Base-by-base conservation (phyloP, 2,797 vertebrate species). In the Parambassis ranga region DNA sequence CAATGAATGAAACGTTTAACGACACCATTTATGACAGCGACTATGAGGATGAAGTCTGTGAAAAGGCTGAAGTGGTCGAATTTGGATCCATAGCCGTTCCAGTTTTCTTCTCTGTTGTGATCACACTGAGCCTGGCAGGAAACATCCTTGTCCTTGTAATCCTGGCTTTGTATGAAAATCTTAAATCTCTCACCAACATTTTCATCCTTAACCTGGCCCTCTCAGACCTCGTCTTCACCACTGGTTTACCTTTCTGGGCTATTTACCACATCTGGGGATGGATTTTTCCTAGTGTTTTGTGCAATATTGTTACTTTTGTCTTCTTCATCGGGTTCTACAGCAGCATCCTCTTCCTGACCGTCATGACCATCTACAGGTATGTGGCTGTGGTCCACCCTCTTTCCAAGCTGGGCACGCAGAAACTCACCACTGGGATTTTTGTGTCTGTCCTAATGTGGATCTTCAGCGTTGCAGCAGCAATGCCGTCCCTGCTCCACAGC, bases 201-300 rank as follows among this genome's bases (percentile, higher is more conserved):
- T 95, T 96, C 81, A 95, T 98, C 72, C 83, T 96, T 46, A 96
- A 98, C 63, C 87, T 98, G 70, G 95, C 94, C 32, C 10, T 96
- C 49, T 95, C 96, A 1, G 96, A 98, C 73, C 84, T 98, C 31
- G 16, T 94, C 18, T 97, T 98, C 89, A 94, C 95, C 14, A 65
- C 79, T 18, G 90, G 94, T 30, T 72, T 99, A 32, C 96, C 96
- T 0, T 93, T 98, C 79, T 95, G 93, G 94, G 86, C 90, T 1
- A 63, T 83, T 22, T 91, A 90, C 7, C 87, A 94, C 57, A 51
- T 92, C 55, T 57, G 81, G 26, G 92, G 91, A 42, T 98, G 95
- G 96, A 26, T 90, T 19, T 91, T 96, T 53, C 92, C 93, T 16
- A 85, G 91, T 14, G 42, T 55, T 10, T 39, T 92, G 19, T 98